Percentiles rank a stretch among this genome's conserved stretches.
These are phyloP conservation scores for Pseudolycoriella hygida DNA, from an alignment of 2,888 invertebrate genomes.

Conservation along the genomic window DNA sequence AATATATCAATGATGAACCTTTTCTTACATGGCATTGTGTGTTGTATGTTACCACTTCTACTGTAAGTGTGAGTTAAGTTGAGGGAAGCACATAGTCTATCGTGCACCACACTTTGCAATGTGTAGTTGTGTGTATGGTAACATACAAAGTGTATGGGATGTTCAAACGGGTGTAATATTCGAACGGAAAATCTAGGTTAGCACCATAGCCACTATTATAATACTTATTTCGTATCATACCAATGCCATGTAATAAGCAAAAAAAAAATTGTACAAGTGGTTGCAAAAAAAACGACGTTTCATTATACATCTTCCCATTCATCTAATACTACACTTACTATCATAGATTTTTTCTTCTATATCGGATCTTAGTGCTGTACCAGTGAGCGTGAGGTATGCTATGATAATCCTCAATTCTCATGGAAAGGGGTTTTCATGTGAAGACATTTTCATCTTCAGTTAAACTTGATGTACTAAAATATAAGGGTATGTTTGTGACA, in stretches of 20 bases:
- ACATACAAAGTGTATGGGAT: background rate
- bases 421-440: background rate
- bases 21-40: background rate
- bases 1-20: background rate
- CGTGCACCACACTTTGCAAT: background rate
- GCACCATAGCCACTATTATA: no score
- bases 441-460: slow-evolving; percentile 1
- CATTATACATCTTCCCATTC: no score
- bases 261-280: background rate
- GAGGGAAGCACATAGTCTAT: no score
- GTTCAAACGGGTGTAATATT: background rate
- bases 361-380: no score
- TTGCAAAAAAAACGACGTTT: background rate
- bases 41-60: background rate
- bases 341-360: no score
- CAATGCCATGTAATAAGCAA: background rate
- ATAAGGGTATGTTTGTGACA: slow-evolving; percentile 6
- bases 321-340: no score
- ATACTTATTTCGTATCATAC: background rate
- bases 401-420: no score
- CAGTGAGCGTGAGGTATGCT: no score
- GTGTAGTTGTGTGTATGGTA: background rate
- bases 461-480: slow-evolving; percentile 1
- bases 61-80: no score
- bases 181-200: background rate